Base-by-base conservation (phyloP, 2,888 invertebrate species). In the Drosophila prolongata region DNA sequence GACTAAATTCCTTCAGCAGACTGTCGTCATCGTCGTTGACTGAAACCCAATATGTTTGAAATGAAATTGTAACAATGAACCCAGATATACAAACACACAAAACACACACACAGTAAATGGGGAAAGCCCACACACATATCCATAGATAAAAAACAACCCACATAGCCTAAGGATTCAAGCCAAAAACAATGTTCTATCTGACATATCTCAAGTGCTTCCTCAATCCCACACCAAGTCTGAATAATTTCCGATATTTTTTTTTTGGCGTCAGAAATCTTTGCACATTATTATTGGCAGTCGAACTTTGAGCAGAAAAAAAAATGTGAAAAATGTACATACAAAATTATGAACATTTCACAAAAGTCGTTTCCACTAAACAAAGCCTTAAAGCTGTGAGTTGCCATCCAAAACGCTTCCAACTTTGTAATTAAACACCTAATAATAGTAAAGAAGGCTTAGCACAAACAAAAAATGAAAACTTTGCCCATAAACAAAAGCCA, bases 1-100 rank as follows among this genome's bases (percentile, higher is more conserved):
- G 59, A 76, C 83, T 75, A 75, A 86, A 83, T 79, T 82, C 80
- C 64, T 69, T 65, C 64, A 69, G 40, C 55, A 62, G 69, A 77
- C 75, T 79, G 62, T 79, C 69, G 74, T 77, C 72, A 76, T 60
- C 65, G 67, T 37, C 53, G 65, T 59, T 72, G 77, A 61, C 68
- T 78, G 84, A 81, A 82, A 84, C 76, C 75, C 83, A 81, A 81
- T 81, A 81, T 81, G 83, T 76, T 81, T 79, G 75, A 81, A 81
- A 84, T 81, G 75, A 79, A 84, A 83, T 83, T 81, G 84, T 83
- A 80, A 81, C 81, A 81, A 83, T 81, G 80, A 83, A 83, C 70
- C 70, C 70, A 69, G 53, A 69, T 57, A 66, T 59, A 72, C 68
- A 61, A 60, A 62, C 58, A 56, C 43, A 77, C 61, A 65, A 42